phyloP scores from a whole-genome alignment of 2,888 invertebrate genomes.

The Epicampocera succincta region DNA sequence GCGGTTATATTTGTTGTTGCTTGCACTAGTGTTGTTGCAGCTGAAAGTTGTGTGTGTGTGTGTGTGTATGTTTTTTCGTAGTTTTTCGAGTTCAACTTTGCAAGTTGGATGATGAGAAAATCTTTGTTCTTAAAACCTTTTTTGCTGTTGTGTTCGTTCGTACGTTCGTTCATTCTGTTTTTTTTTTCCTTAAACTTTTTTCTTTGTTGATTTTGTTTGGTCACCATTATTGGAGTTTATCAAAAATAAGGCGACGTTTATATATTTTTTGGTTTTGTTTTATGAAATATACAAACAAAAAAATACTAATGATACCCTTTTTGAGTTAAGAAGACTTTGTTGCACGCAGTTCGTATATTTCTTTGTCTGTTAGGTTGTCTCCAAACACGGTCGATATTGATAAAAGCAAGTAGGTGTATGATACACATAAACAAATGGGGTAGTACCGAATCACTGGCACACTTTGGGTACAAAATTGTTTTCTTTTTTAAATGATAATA shows the following conservation, averaged over 20 bases:
- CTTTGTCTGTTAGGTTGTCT: conserved; percentile 34
- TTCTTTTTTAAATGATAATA: no score
- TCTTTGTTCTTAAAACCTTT: conserved; percentile 44
- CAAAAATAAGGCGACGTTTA: conserved; percentile 65
- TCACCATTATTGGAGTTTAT: conserved; percentile 65
- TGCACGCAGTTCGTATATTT: conserved; percentile 37
- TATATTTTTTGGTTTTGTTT: conserved; percentile 28
- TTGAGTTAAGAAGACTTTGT: conserved; percentile 54
- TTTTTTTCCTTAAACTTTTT: conserved; percentile 16
- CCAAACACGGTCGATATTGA: conserved; percentile 30
- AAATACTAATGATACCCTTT: conserved; percentile 68
- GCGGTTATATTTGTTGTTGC: conserved; percentile 16
- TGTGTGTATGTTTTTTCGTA: background rate
- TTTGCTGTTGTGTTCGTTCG: conserved; percentile 40
- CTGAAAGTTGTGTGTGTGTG: conserved; percentile 17
- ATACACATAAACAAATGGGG: background rate
- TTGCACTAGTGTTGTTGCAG: conserved; percentile 52
- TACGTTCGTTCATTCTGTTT: conserved; percentile 31
- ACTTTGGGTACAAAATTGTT: no score
- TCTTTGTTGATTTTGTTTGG: conserved; percentile 53
- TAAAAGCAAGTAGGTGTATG: conserved; percentile 23
- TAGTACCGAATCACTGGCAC: background rate
- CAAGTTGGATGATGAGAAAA: conserved; percentile 60
- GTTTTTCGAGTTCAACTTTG: conserved; percentile 33
- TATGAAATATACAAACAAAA: conserved; percentile 33